A percentile compares a stretch with the other conserved stretches of the same genome.
phyloP scores from a whole-genome alignment of 2,888 invertebrate genomes.

The Troilus luridus region DNA sequence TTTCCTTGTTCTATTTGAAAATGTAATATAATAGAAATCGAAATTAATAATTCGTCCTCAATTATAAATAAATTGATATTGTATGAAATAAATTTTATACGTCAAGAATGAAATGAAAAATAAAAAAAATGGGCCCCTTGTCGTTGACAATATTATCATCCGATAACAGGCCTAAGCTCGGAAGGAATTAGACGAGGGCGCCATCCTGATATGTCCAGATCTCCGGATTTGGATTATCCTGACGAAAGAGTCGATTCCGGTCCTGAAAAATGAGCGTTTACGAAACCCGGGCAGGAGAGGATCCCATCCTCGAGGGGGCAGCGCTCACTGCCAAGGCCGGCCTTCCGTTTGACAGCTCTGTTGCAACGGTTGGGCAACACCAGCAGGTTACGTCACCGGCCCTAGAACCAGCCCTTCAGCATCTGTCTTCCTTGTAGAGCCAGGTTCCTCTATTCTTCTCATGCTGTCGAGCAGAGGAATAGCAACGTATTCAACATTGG shows the following conservation, averaged over 20 bases:
- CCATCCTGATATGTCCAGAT: background rate
- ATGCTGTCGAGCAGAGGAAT: too few species aligned
- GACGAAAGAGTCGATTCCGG: background rate
- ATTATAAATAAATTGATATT: too few species aligned
- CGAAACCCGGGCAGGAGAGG: constrained; percentile 24
- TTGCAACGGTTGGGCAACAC: constrained; percentile 21
- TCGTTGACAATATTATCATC: background rate
- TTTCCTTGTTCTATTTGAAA: too few species aligned
- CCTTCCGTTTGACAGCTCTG: constrained; percentile 39
- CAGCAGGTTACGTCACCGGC: constrained; percentile 23
- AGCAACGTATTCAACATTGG: too few species aligned
- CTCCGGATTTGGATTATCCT: background rate
- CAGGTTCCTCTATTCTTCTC: too few species aligned
- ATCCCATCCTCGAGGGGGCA: background rate
- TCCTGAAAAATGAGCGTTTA: constrained; percentile 38
- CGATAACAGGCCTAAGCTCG: background rate
- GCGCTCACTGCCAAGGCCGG: constrained; percentile 25
- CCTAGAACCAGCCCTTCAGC: background rate
- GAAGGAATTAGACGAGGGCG: background rate
- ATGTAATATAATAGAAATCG: too few species aligned
- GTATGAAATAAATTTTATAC: too few species aligned
- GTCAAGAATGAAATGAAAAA: background rate
- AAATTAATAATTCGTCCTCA: too few species aligned
- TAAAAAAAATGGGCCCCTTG: background rate
- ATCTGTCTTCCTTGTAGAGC: background rate